Evolutionary conservation across 2,113 vertebrate genomes (phyloP).

Genomic region (Boleophthalmus pectinirostris): DNA sequence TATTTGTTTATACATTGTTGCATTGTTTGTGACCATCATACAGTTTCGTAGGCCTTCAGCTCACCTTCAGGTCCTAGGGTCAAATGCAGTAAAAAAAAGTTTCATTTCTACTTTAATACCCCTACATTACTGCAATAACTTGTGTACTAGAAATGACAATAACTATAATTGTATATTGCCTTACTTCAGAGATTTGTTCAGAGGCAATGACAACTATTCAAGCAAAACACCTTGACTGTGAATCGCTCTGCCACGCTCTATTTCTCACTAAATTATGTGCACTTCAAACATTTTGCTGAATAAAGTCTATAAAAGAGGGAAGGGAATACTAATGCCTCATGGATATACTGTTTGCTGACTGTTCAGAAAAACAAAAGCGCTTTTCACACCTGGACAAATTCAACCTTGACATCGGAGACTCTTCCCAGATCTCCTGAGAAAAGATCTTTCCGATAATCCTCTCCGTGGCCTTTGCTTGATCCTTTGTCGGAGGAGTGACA

Average conservation of each 20-base stretch:
- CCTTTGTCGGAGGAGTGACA: conserved; percentile 67
- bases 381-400: conserved; percentile 48
- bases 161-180: background rate
- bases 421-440: conserved; percentile 49
- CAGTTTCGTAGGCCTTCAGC: no score
- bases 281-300: background rate
- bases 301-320: background rate
- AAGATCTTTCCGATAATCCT: conserved; percentile 58
- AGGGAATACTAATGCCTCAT: conserved; percentile 23
- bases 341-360: conserved; percentile 9
- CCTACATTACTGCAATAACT: background rate
- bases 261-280: background rate
- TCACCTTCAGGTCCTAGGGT: no score
- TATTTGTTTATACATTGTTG: no score
- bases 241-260: background rate
- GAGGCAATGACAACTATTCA: background rate
- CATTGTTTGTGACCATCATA: no score
- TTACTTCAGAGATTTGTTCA: background rate
- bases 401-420: conserved; percentile 25
- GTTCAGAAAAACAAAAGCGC: conserved; percentile 31
- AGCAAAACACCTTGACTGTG: background rate
- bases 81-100: no score
- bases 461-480: conserved; percentile 65
- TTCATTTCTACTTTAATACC: no score
- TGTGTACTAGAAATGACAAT: background rate